Conservation (phyloP, 1,140 invertebrate genomes). For the Papilio polyxenes region DNA sequence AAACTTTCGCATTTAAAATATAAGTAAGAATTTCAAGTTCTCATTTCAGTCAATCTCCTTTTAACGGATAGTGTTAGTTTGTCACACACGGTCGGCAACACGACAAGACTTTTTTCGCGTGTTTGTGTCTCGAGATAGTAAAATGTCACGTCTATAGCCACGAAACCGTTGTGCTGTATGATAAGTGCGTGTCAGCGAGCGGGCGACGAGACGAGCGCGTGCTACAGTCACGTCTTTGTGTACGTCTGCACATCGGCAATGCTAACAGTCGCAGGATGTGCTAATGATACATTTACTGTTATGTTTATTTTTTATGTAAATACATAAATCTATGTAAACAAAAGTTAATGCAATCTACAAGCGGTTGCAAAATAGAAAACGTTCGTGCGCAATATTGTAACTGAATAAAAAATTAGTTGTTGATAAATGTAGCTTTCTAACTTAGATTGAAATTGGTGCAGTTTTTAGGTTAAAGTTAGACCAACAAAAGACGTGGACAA, state of each 20-base stretch:
- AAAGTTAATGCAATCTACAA: not conserved
- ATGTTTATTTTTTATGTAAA: not conserved
- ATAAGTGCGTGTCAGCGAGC: not conserved
- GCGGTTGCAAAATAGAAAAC: not conserved
- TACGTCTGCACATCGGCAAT: not conserved
- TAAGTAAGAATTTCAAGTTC: too few species aligned
- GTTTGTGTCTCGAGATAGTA: not conserved
- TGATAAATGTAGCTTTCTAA: conserved; percentile 12
- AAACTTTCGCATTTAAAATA: too few species aligned
- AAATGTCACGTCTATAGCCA: not conserved
- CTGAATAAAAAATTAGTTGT: not conserved
- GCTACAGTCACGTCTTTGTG: not conserved
- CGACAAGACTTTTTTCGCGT: not conserved
- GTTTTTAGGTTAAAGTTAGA: not conserved
- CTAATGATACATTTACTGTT: not conserved
- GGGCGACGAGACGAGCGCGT: not conserved
- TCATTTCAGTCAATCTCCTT: too few species aligned
- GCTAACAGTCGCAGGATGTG: not conserved
- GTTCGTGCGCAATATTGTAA: not conserved
- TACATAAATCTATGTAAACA: not conserved
- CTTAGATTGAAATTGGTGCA: not conserved
- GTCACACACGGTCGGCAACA: not conserved
- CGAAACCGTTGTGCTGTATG: not conserved
- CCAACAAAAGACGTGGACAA: too few species aligned
- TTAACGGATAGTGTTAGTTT: too few species aligned